These are phyloP conservation scores for Raja brachyura DNA, from an alignment of 2,113 vertebrate species.

Conservation along the genomic window DNA sequence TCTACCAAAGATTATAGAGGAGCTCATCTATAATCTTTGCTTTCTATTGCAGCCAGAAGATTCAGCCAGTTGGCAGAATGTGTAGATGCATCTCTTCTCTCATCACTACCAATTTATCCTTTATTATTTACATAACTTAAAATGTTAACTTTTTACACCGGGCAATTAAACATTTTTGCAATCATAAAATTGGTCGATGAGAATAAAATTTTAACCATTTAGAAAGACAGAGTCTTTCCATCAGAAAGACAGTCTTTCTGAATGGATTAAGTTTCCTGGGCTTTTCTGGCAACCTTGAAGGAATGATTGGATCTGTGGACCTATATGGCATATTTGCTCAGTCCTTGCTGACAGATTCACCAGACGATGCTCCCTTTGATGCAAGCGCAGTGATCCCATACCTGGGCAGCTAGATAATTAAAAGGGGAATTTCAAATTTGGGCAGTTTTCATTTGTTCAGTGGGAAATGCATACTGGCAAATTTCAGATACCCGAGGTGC, in stretches of 20 bases:
- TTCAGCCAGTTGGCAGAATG: neutral
- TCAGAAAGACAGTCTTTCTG: too few relatives aligned
- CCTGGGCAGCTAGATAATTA: neutral
- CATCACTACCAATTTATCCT: neutral
- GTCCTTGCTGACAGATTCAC: neutral
- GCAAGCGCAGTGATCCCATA: neutral
- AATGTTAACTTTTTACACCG: too few relatives aligned
- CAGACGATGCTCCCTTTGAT: neutral
- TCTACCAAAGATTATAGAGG: too few relatives aligned
- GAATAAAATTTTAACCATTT: too few relatives aligned
- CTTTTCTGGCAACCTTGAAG: neutral
- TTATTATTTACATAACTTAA: too few relatives aligned
- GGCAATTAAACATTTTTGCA: too few relatives aligned
- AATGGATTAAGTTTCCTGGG: neutral
- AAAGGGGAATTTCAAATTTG: too few relatives aligned
- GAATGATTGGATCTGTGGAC: neutral
- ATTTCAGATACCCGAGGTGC: neutral
- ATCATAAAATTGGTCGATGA: too few relatives aligned
- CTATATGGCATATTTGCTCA: neutral
- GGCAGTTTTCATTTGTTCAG: neutral
- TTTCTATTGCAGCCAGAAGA: neutral
- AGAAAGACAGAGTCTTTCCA: too few relatives aligned
- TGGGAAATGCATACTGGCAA: neutral
- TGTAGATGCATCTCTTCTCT: neutral
- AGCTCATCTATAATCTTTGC: too few relatives aligned